Conservation (phyloP, 2,113 vertebrate genomes). For the Rattus rattus region DNA sequence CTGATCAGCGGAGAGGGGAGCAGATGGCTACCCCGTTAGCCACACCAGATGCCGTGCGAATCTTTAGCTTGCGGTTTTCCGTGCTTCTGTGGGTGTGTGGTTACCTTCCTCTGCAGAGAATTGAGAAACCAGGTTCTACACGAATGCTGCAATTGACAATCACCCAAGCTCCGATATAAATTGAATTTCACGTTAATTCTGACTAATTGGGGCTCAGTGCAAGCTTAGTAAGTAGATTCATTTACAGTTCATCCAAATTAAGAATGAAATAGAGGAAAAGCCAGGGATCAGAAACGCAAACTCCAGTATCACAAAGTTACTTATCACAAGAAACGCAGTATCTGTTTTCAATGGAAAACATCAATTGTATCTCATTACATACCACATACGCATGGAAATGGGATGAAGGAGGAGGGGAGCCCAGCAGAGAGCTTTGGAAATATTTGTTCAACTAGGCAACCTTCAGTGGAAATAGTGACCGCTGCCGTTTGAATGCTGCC, state of each 20-base stretch:
- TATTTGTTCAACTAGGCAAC: accelerated
- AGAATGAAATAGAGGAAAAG: not conserved
- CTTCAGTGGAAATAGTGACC: not conserved
- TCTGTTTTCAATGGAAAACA: not conserved
- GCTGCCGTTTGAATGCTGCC: not conserved
- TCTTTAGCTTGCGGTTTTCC: not conserved
- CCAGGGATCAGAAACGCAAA: not conserved
- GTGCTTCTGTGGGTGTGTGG: accelerated
- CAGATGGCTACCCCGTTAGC: not conserved
- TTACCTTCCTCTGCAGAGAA: not conserved
- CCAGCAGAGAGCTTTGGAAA: not conserved
- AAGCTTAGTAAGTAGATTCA: not conserved
- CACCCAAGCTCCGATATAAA: accelerated
- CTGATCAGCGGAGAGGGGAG: not conserved
- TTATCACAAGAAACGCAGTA: accelerated
- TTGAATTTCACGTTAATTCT: not conserved
- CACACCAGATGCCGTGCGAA: too few relatives aligned
- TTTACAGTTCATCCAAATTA: not conserved
- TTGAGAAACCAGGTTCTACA: not conserved
- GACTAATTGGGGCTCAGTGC: not conserved
- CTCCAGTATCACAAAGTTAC: not conserved
- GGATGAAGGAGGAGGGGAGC: not conserved
- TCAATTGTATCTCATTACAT: not conserved
- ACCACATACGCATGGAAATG: accelerated
- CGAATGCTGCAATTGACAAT: not conserved